Evolutionary conservation across 1,140 invertebrate genomes (phyloP), one percentile per base, ranked within the genome.

Genomic region (Zaprionus lachaisei): DNA sequence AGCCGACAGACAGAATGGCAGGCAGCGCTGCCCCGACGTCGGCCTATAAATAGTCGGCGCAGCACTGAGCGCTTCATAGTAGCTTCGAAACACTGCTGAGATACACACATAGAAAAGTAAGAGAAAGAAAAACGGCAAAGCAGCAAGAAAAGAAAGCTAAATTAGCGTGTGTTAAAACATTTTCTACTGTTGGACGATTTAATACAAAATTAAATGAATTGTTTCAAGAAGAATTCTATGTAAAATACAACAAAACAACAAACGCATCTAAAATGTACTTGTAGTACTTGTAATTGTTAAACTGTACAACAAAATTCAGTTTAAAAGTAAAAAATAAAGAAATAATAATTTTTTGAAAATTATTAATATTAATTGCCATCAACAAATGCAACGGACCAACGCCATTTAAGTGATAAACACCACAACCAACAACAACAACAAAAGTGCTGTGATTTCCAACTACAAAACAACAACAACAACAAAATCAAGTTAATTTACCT

Each of bases 351-450:
- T 77, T 73, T 38, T 77, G 55, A 84, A 79, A 74, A 73, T 78
- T 76, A 77, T 78, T 72, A 60, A 79, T 72, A 72, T 72, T 73
- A 79, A 73, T 91, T 91, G 90, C 90, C 90, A 91, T 91, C 85
- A 85, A 85, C 80, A 91, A 92, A 85, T 91, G 89, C 85, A 91
- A 91, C 90, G 90, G 90, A 91, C 90, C 90, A 91, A 91, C 90
- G 90, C 90, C 90, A 91, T 91, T 81, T 81, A 91, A 91, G 89
- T 91, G 89, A 91, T 91, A 91, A 66, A 47, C 79, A 89, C 79
- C 80, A 81, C n/a, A 76, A 77, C 47, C 73, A 77, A 76, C 41
- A 79, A 77, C 71, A 80, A 90, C 79, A 80, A 91, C 82, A 81
- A 77, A 91, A 91, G 89, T 91, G 89, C 89, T 91, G 89, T 91